phyloP scores from a whole-genome alignment of 2,797 vertebrate genomes.

The Acrossocheilus fasciatus region DNA sequence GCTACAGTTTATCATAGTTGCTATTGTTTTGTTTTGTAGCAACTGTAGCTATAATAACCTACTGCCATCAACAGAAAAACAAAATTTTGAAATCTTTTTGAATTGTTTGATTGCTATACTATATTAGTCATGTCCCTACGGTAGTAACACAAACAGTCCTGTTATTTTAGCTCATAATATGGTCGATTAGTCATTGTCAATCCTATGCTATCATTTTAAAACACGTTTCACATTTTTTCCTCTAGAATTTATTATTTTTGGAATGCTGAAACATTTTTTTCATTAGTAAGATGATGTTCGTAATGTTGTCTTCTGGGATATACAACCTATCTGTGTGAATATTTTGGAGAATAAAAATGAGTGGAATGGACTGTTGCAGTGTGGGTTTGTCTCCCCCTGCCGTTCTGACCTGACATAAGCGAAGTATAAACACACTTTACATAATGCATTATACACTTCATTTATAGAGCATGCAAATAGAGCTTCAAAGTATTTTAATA shows the following conservation, averaged over 20 bases:
- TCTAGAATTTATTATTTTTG: background rate
- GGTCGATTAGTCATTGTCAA: background rate
- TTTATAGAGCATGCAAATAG: slow-evolving; percentile 17
- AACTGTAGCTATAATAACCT: background rate
- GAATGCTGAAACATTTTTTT: background rate
- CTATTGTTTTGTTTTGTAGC: background rate
- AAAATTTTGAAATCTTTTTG: background rate
- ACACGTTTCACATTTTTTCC: background rate
- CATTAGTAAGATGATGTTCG: background rate
- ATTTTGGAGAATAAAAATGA: background rate
- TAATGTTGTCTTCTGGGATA: background rate
- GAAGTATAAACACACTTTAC: background rate
- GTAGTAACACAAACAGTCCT: background rate
- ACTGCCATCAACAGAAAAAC: background rate
- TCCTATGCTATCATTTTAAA: background rate
- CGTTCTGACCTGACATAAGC: slow-evolving; percentile 2
- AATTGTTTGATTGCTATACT: background rate
- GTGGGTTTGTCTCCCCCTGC: slow-evolving; percentile 42
- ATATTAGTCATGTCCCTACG: background rate
- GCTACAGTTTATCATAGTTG: background rate
- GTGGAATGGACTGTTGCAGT: background rate
- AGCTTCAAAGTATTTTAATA: slow-evolving; percentile 5
- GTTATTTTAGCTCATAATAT: background rate
- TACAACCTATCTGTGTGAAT: background rate
- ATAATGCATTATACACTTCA: background rate